Evolutionary conservation across 2,888 invertebrate species (phyloP).

Genomic region (Amblyteles armatorius): DNA sequence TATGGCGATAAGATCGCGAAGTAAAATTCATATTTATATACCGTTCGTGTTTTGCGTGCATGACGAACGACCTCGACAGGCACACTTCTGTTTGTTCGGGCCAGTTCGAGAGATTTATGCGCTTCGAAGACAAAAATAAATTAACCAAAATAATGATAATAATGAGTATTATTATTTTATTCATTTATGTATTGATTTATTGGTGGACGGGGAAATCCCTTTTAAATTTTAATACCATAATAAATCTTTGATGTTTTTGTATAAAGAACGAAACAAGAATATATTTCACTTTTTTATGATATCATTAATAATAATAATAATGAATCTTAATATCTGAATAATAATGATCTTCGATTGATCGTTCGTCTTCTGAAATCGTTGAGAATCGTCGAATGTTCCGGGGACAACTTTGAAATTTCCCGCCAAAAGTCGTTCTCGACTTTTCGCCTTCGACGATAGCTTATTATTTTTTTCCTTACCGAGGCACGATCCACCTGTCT

Average conservation of each 20-base stretch:
- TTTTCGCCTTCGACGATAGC: not conserved
- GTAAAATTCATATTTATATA: not conserved
- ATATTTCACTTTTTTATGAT: no score
- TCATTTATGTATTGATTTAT: no score
- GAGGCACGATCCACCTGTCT: constrained; percentile 47
- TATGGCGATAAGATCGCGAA: not conserved
- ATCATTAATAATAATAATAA: no score
- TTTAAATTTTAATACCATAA: no score
- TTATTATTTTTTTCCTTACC: constrained; percentile 16
- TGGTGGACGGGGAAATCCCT: no score
- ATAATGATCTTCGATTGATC: no score
- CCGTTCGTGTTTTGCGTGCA: not conserved
- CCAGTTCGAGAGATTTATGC: not conserved
- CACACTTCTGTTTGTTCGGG: not conserved
- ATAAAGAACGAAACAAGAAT: no score
- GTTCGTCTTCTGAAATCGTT: not conserved
- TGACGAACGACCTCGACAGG: not conserved
- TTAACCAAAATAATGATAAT: not conserved
- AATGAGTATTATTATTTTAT: no score
- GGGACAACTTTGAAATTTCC: not conserved
- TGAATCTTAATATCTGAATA: no score
- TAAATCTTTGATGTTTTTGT: no score
- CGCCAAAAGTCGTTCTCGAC: constrained; percentile 15
- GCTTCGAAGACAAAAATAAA: not conserved
- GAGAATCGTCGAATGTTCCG: not conserved